Conservation (phyloP, 2,888 invertebrate genomes). For the Acleris literana region DNA sequence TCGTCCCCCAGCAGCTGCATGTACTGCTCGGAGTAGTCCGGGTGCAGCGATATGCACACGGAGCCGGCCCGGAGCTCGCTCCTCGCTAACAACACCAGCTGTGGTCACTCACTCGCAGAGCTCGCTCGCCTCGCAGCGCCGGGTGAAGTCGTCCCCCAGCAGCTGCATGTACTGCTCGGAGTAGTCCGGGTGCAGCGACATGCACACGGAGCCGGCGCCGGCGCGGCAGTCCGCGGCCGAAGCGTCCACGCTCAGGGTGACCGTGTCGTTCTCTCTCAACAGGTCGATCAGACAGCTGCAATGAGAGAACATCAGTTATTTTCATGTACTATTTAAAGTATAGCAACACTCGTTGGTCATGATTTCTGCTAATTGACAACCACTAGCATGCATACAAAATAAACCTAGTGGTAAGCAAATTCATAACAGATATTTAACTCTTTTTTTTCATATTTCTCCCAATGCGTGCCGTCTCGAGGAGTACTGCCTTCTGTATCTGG, state of each 20-base stretch:
- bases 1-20: slow-evolving; percentile 57
- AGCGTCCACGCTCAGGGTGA: slow-evolving; percentile 53
- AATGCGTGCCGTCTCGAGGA: too few relatives aligned
- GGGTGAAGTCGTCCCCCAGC: slow-evolving; percentile 52
- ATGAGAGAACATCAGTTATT: background rate
- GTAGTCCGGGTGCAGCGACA: slow-evolving; percentile 52
- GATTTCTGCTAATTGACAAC: too few relatives aligned
- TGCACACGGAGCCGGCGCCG: slow-evolving; percentile 56
- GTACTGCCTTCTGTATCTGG: too few relatives aligned
- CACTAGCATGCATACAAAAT: too few relatives aligned
- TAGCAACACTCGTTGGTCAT: too few relatives aligned
- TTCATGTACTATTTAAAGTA: too few relatives aligned
- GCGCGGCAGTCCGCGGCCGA: slow-evolving; percentile 45
- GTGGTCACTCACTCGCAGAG: slow-evolving; percentile 56
- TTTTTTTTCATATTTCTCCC: too few relatives aligned
- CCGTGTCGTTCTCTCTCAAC: slow-evolving; percentile 49
- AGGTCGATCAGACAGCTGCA: slow-evolving; percentile 60
- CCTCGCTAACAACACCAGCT: too few relatives aligned
- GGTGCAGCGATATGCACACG: slow-evolving; percentile 59
- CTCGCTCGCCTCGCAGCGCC: slow-evolving; percentile 47
- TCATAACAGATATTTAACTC: too few relatives aligned
- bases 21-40: slow-evolving; percentile 47
- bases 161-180: slow-evolving; percentile 50
- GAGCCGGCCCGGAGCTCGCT: slow-evolving; percentile 49
- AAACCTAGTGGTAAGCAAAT: too few relatives aligned